phyloP scores from a whole-genome alignment of 2,797 vertebrate genomes.

The Neopelma chrysocephalum region DNA sequence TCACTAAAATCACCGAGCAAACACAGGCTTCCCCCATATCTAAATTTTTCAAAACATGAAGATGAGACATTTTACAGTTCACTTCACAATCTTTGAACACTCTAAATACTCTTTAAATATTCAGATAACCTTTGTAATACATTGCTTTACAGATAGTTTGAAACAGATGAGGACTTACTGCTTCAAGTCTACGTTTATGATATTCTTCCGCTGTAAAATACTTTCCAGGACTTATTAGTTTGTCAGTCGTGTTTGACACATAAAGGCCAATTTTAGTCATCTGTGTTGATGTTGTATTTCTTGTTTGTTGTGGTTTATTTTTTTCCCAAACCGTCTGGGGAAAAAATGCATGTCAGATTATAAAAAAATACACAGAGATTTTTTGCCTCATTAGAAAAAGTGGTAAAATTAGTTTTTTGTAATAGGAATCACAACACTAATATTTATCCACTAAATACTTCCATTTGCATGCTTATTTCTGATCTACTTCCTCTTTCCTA shows the following conservation, averaged over 20 bases:
- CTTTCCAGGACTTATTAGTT: conserved; percentile 77
- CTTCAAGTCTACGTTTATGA: conserved; percentile 77
- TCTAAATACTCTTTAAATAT: neutral
- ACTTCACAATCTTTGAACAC: neutral
- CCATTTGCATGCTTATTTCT: neutral
- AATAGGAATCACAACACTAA: neutral
- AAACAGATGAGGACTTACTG: conserved; percentile 78
- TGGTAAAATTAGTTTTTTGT: neutral
- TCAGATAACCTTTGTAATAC: neutral
- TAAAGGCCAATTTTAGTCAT: conserved; percentile 88
- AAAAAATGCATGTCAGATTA: neutral
- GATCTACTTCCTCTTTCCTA: neutral
- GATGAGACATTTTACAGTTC: neutral
- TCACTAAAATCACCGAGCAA: neutral
- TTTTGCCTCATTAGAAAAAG: neutral
- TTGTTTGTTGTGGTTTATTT: conserved; percentile 81
- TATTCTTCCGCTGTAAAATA: conserved; percentile 85
- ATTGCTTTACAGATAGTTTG: neutral
- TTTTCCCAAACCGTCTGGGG: conserved; percentile 72
- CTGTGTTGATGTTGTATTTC: conserved; percentile 84
- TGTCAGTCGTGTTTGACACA: conserved; percentile 85
- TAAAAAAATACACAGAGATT: neutral
- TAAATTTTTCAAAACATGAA: neutral
- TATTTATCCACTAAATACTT: neutral
- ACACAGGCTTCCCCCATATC: fast-evolving